phyloP scores from a whole-genome alignment of 2,888 invertebrate species.

The Xestoiulus laeticollis region DNA sequence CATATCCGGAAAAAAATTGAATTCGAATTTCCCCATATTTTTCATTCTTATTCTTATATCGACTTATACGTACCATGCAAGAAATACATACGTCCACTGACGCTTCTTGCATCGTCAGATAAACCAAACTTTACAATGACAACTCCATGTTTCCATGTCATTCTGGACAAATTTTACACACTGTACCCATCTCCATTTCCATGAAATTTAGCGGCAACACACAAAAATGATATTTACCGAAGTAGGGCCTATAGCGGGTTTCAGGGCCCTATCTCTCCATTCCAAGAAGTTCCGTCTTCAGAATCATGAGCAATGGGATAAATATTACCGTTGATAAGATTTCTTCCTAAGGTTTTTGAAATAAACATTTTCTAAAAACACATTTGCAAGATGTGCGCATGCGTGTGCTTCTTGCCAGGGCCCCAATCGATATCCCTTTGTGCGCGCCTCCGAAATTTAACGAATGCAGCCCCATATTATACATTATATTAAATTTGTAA shows the following conservation, averaged over 20 bases:
- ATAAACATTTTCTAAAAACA: neutral
- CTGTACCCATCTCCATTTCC: neutral
- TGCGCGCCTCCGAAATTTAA: neutral
- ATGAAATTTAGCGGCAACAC: neutral
- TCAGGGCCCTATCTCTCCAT: neutral
- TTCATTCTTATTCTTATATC: too few relatives aligned
- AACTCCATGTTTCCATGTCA: too few relatives aligned
- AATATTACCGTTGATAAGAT: neutral
- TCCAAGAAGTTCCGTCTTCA: neutral
- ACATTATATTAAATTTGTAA: neutral
- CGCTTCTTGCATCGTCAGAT: too few relatives aligned
- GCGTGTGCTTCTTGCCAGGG: neutral
- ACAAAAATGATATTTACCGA: neutral
- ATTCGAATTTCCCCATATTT: too few relatives aligned
- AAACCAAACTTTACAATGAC: too few relatives aligned
- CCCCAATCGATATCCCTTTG: neutral
- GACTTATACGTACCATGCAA: too few relatives aligned
- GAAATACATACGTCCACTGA: too few relatives aligned
- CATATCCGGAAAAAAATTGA: too few relatives aligned
- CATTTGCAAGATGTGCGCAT: neutral
- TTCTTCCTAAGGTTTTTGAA: neutral
- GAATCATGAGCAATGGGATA: neutral
- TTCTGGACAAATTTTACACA: too few relatives aligned
- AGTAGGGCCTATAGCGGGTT: neutral
- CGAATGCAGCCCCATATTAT: neutral